phyloP scores from a whole-genome alignment of 1,140 invertebrate genomes.

The Pachyrhynchus sulphureomaculatus region DNA sequence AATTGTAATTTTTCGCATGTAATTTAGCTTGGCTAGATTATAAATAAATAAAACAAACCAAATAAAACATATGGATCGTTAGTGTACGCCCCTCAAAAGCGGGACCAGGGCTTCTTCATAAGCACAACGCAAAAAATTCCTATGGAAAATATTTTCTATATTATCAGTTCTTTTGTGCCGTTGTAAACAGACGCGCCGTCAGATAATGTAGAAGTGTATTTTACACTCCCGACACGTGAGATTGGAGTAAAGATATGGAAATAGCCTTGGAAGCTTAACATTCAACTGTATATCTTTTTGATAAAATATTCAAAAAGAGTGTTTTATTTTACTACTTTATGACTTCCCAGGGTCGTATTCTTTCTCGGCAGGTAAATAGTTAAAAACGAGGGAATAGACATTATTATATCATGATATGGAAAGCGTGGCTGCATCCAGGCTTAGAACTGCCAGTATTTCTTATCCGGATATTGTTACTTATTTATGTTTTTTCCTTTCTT shows the following conservation, averaged over 20 bases:
- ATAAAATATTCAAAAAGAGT: constrained; percentile 37
- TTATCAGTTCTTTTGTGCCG: no score
- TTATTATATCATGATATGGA: constrained; percentile 38
- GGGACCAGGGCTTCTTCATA: no score
- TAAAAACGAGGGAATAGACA: constrained; percentile 34
- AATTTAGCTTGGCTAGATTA: no score
- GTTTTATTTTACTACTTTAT: constrained; percentile 39
- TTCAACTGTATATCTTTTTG: constrained; percentile 36
- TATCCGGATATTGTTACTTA: constrained; percentile 2
- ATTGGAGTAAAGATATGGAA: constrained; percentile 16
- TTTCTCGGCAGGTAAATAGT: constrained; percentile 29
- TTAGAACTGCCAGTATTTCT: not conserved
- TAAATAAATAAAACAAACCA: no score
- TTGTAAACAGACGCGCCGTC: no score
- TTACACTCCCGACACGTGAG: constrained; percentile 15
- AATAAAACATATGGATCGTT: no score
- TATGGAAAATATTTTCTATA: no score
- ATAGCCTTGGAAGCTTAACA: constrained; percentile 14
- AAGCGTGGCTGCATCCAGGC: constrained; percentile 1
- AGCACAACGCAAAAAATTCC: no score
- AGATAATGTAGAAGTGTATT: constrained; percentile 3
- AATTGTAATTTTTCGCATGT: no score
- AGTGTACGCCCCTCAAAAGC: no score
- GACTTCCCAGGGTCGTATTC: constrained; percentile 31
- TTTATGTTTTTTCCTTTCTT: not conserved